A percentile compares a stretch with the other conserved stretches of the same genome.
phyloP scores from a whole-genome alignment of 2,113 vertebrate genomes.

The Pseudolaguvia tuberculata region DNA sequence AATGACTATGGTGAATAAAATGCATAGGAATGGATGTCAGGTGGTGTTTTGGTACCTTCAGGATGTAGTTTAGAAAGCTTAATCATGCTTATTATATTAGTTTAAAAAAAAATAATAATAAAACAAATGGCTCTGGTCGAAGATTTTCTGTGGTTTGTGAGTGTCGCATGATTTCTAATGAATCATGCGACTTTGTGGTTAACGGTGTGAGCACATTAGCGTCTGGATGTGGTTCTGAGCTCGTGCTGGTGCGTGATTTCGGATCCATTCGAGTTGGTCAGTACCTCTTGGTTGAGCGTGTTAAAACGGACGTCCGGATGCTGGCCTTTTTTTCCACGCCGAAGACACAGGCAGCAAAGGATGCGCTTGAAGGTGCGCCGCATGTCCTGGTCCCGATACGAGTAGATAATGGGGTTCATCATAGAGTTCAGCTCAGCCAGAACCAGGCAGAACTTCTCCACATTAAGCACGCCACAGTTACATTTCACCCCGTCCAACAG shows the following conservation, averaged over 20 bases:
- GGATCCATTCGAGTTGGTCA: constrained; percentile 57
- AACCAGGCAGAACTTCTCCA: constrained; percentile 70
- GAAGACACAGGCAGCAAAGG: constrained; percentile 56
- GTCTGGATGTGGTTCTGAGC: constrained; percentile 15
- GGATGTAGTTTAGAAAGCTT: background rate
- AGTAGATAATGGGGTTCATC: constrained; percentile 73
- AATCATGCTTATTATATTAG: background rate
- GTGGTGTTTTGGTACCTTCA: background rate
- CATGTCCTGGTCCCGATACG: constrained; percentile 70
- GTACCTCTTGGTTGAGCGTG: constrained; percentile 70
- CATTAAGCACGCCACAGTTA: constrained; percentile 50
- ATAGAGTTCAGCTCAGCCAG: constrained; percentile 72
- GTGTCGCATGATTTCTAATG: background rate
- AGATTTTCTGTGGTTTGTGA: background rate
- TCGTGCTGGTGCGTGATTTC: constrained; percentile 27
- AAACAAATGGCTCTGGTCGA: background rate
- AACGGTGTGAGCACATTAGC: background rate
- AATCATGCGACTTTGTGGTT: background rate
- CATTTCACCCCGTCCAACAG: constrained; percentile 69
- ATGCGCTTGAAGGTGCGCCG: constrained; percentile 64
- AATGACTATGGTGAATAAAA: background rate
- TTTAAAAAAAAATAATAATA: constrained; percentile 10
- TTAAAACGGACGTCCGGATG: constrained; percentile 57
- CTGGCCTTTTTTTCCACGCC: background rate
- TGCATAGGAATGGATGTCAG: background rate